Percentiles rank a stretch among this genome's conserved stretches.
These are phyloP conservation scores for Galaxias olidus DNA, from an alignment of 2,797 vertebrate species.

Conservation along the genomic window DNA sequence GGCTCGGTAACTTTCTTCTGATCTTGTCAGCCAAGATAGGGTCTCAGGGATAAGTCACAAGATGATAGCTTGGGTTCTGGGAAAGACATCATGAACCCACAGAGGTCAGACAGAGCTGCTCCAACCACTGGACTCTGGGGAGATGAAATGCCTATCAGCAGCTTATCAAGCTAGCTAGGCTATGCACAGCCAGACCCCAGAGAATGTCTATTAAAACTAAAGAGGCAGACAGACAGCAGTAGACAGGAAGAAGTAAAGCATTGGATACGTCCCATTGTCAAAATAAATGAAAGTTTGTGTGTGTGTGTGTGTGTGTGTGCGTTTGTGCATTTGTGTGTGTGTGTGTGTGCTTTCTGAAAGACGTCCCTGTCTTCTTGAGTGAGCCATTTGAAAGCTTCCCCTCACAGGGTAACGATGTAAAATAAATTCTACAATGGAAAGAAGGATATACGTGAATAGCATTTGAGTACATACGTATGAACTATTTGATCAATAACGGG, in stretches of 20 bases:
- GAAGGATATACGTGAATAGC: too few relatives aligned
- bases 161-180: conserved; percentile 50
- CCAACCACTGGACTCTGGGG: conserved; percentile 41
- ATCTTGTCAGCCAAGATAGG: conserved; percentile 53
- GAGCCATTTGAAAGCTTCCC: too few relatives aligned
- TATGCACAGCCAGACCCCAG: conserved; percentile 58
- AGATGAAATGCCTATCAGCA: conserved; percentile 56
- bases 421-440: too few relatives aligned
- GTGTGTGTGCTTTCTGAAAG: too few relatives aligned
- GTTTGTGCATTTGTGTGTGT: too few relatives aligned
- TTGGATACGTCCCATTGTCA: too few relatives aligned
- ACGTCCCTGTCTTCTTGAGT: too few relatives aligned
- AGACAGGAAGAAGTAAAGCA: conserved; percentile 12
- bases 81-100: conserved; percentile 57
- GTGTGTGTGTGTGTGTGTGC: too few relatives aligned
- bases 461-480: too few relatives aligned
- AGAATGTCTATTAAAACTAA: conserved; percentile 53
- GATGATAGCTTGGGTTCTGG: conserved; percentile 58
- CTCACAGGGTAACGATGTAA: too few relatives aligned
- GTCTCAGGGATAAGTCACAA: conserved; percentile 50
- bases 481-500: too few relatives aligned
- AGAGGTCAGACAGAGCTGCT: conserved; percentile 54
- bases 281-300: too few relatives aligned
- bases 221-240: conserved; percentile 14
- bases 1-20: conserved; percentile 51